phyloP scores from a whole-genome alignment of 2,888 invertebrate species.

The Cosmia trapezina region DNA sequence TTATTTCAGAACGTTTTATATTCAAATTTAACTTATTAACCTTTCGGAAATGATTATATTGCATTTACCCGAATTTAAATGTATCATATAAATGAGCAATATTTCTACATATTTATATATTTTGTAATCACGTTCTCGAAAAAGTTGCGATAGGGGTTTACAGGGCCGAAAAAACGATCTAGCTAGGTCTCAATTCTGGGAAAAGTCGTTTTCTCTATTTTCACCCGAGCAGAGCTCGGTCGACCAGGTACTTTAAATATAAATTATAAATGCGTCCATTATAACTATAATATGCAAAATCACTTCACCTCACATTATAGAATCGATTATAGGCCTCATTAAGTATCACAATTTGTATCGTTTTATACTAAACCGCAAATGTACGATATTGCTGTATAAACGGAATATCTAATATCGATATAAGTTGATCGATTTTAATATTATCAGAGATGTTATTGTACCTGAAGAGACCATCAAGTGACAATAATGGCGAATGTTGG shows the following conservation, averaged over 20 bases:
- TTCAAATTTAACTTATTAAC: background rate
- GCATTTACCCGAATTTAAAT: background rate
- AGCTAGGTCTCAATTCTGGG: too few relatives aligned
- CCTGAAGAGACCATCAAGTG: background rate
- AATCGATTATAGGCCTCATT: conserved; percentile 54
- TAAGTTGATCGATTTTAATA: conserved; percentile 29
- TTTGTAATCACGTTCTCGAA: too few relatives aligned
- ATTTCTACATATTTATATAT: too few relatives aligned
- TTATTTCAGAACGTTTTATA: background rate
- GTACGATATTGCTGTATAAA: conserved; percentile 28
- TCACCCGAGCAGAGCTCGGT: too few relatives aligned
- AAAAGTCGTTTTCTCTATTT: too few relatives aligned
- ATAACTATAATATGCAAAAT: conserved; percentile 34
- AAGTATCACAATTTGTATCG: conserved; percentile 46
- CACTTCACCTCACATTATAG: conserved; percentile 37
- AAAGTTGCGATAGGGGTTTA: too few relatives aligned
- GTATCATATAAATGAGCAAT: too few relatives aligned
- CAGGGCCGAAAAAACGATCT: too few relatives aligned
- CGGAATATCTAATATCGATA: conserved; percentile 34
- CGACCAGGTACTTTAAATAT: background rate
- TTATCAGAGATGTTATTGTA: conserved; percentile 4
- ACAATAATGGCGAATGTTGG: background rate
- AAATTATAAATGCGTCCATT: conserved; percentile 23
- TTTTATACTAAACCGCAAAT: conserved; percentile 48
- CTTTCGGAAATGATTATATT: background rate